Evolutionary conservation across 2,113 vertebrate genomes (phyloP).

Genomic region (Dissostichus mawsoni): DNA sequence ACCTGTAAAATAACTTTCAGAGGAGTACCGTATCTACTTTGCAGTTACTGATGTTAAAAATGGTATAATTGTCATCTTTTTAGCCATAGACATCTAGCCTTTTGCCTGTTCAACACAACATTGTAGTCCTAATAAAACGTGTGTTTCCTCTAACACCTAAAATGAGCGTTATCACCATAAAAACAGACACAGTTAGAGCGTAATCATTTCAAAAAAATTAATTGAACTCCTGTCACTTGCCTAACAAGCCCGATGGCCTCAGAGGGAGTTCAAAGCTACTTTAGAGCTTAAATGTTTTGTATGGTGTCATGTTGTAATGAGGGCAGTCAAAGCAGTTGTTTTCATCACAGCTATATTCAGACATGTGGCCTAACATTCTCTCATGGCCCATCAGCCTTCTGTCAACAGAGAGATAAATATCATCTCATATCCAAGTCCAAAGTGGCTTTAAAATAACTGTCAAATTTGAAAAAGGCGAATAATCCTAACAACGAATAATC

Average conservation of each 20-base stretch:
- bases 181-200: not conserved
- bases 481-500: not conserved
- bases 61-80: not conserved
- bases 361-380: conserved; percentile 40
- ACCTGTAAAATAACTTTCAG: not conserved
- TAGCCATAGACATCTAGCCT: not conserved
- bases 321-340: conserved; percentile 46
- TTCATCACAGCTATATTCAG: conserved; percentile 49
- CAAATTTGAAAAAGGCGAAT: conserved; percentile 42
- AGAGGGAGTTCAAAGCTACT: not conserved
- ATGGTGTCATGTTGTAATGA: conserved; percentile 53
- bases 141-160: not conserved
- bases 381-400: not conserved
- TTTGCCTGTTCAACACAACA: not conserved
- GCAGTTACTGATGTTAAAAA: not conserved
- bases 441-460: conserved; percentile 22
- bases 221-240: not conserved
- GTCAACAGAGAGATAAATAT: conserved; percentile 45
- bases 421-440: conserved; percentile 31
- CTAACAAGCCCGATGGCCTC: conserved; percentile 1
- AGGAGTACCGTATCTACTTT: not conserved
- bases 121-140: not conserved
- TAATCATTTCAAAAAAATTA: not conserved
- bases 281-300: conserved; percentile 20
- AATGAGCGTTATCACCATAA: not conserved